A percentile compares a stretch with the other conserved stretches of the same genome.
Conservation (phyloP, 1,140 invertebrate species). For the Planococcus citri region DNA sequence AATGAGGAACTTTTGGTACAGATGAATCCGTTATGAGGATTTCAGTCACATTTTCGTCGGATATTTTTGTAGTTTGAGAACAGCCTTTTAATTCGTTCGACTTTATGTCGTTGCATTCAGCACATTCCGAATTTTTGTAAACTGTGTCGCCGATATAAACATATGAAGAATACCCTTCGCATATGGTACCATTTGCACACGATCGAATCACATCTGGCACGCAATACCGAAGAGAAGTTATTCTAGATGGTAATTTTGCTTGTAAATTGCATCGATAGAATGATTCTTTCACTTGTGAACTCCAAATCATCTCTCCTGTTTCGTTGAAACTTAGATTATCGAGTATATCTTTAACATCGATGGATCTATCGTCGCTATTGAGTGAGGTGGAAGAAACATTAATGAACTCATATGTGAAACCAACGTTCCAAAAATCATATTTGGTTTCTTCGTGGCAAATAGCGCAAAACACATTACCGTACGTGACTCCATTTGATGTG, state of each 20-base stretch:
- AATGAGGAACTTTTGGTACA: not conserved
- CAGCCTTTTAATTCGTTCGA: not conserved
- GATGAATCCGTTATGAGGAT: not conserved
- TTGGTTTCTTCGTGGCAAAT: constrained; percentile 37
- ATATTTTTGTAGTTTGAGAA: not conserved
- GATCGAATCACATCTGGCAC: constrained; percentile 28
- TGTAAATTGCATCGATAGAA: not conserved
- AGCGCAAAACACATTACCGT: constrained; percentile 44
- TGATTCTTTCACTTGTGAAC: not conserved
- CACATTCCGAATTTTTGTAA: constrained; percentile 45
- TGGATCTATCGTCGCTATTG: not conserved
- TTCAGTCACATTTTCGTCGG: not conserved
- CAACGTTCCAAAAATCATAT: constrained; percentile 8
- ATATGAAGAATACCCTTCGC: constrained; percentile 36
- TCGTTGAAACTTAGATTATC: not conserved
- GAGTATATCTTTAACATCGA: not conserved
- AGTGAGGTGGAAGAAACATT: not conserved
- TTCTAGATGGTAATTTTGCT: constrained; percentile 27
- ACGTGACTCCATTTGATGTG: constrained; percentile 36
- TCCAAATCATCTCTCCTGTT: not conserved
- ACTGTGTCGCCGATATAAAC: constrained; percentile 33
- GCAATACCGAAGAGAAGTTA: constrained; percentile 27
- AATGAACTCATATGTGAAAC: not conserved
- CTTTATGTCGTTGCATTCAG: constrained; percentile 40
- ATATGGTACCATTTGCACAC: constrained; percentile 33